Evolutionary conservation across 2,888 invertebrate genomes (phyloP), one percentile per base, ranked within the genome.

Genomic region (Drosophila nr. perissopoda): DNA sequence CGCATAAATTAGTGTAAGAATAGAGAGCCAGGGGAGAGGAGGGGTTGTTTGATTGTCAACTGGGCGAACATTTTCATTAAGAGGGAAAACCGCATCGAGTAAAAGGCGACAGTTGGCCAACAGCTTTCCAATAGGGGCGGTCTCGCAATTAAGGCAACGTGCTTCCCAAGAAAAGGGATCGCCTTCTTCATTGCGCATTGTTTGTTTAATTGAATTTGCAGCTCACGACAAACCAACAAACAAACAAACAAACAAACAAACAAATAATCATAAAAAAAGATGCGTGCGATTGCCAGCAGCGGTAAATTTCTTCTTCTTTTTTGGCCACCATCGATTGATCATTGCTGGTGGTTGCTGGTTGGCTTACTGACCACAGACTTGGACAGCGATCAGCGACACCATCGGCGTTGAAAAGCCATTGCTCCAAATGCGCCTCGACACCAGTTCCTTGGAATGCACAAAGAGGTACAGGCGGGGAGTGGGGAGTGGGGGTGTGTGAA

Each of bases 401-500:
- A 87, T 87, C 90, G 82, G 87, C 83, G 87, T 90, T 87, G 87
- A 87, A 89, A 87, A 77, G 71, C 71, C 66, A 83, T 73, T 60
- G 79, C 82, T 68, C 72, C 85, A 82, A 21, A 38, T 69, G 53
- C 53, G 65, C 67, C 75, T 45, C 40, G 31, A 21, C 69, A 69
- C 21, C 70, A 76, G 89, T 85, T 85, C 85, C 89, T 63, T 63
- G 85, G 82, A 85, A 89, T 68, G 67, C 54, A 45, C 27, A 33
- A 48, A 52, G 21, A 25, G 25, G 45, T 29, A 18, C 33, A 10
- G 36, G 21, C 6, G 31, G 6, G 3, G 21, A 25, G 38, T 7
- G 38, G 0, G 18, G 7, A 18, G 13, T 13, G 13, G 6, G 42
- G 42, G 21, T 6, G 42, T 21, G 21, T 6, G 1, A 10, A 42